Conservation (phyloP, 2,797 vertebrate genomes). For the Pteronotus mesoamericanus region DNA sequence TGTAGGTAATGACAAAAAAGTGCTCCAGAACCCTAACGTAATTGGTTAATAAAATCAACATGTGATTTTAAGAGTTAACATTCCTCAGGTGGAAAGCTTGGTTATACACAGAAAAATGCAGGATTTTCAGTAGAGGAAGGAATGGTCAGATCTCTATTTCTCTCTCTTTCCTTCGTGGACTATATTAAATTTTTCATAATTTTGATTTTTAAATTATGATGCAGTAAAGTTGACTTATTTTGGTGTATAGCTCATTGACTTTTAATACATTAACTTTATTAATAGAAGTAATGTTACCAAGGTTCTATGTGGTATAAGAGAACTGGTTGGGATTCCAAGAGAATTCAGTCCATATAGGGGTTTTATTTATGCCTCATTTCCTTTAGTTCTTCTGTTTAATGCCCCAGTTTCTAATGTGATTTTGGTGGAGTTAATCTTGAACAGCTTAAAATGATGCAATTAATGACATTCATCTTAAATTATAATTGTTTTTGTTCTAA, state of each 20-base stretch:
- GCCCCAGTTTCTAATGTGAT: conserved; percentile 28
- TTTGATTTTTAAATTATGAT: conserved; percentile 10
- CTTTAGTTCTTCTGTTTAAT: not conserved
- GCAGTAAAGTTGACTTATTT: not conserved
- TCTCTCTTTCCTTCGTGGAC: not conserved
- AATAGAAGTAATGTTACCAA: conserved; percentile 11
- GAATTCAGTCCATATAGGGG: not conserved
- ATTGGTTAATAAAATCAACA: conserved; percentile 12
- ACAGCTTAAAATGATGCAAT: not conserved
- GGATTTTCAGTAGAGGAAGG: not conserved
- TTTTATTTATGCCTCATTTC: conserved; percentile 18
- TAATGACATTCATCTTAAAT: conserved; percentile 37
- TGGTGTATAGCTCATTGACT: not conserved
- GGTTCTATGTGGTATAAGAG: not conserved
- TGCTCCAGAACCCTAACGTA: not conserved
- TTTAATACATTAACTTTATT: not conserved
- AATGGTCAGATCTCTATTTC: not conserved
- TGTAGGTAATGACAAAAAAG: not conserved
- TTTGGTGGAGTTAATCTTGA: conserved; percentile 41
- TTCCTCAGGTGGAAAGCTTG: not conserved
- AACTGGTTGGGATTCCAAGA: not conserved
- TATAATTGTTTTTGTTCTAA: conserved; percentile 28
- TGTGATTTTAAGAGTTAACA: not conserved
- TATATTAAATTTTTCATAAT: not conserved
- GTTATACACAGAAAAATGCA: not conserved